Base-by-base conservation (phyloP, 1,140 invertebrate genomes). In the Megalonaias nervosa region DNA sequence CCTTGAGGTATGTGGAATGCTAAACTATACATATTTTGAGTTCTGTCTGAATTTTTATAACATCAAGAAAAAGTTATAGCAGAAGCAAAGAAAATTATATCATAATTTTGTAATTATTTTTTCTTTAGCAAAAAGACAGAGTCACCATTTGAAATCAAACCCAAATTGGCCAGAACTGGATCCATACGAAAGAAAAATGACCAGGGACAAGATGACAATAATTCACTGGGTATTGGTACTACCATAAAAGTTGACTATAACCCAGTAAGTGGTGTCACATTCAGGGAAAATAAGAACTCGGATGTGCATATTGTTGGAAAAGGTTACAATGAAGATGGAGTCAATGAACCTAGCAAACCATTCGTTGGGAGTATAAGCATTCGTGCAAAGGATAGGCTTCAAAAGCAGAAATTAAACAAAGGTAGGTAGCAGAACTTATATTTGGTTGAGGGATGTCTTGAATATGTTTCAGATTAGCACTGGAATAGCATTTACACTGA, bases 261-360 rank as follows among this genome's bases (percentile, higher is more conserved):
- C 72, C 88, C 89, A 26, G 67, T 75, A n/a, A 88, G 87, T 81
- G 89, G 89, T 13, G 89, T 88, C 2, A 90, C 89, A 61, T 90
- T 90, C 74, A 75, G 85, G n/a, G 86, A 89, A 76, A 89, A 87
- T 69, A 80, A 72, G 48, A 89, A 82, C 62, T 88, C 87, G 6
- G 88, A 89, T 75, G 89, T 91, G 2, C 85, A 89, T 64, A 82
- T 91, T 16, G 87, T 90, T 38, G 89, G 89, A 4, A 85, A 83
- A 67, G 89, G 89, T 26, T 91, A 90, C 78, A 82, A 74, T 38
- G 89, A 90, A 17, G 89, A 90, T 61, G 59, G 48, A 19, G 58
- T 64, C 57, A 55, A 3, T 17, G 9, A 69, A 60, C 23, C 26
- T 48, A 68, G 57, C 26, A 61, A 68, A 71, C 64, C 58, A 23